Percentiles rank a stretch among this genome's conserved stretches.
Conservation (phyloP, 2,113 vertebrate species). For the Burhinus oedicnemus region DNA sequence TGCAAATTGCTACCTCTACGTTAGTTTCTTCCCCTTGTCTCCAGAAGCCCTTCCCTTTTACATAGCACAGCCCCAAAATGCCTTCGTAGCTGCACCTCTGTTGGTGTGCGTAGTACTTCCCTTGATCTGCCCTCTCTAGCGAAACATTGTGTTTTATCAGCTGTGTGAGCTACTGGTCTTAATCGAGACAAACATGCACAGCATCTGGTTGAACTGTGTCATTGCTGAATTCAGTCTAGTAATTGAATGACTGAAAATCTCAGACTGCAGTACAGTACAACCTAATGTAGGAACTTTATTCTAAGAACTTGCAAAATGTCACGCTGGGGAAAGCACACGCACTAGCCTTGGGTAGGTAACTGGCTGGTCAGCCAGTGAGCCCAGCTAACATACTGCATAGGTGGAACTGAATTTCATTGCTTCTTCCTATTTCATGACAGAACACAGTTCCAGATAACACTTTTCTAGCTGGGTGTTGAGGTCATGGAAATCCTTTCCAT, state of each 20-base stretch:
- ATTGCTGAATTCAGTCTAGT: not conserved
- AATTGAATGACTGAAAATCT: not conserved
- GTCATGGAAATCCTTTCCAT: not conserved
- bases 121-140: not conserved
- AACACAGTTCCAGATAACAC: not conserved
- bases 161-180: not conserved
- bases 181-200: not conserved
- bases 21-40: not conserved
- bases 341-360: not conserved
- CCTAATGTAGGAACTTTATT: not conserved
- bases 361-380: not conserved
- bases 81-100: rapidly evolving
- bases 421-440: not conserved
- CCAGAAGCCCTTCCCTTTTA: not conserved
- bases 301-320: not conserved
- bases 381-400: not conserved
- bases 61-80: not conserved
- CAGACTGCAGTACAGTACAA: not conserved
- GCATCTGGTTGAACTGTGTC: not conserved
- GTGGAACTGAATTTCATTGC: not conserved
- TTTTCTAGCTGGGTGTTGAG: not conserved
- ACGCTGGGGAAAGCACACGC: rapidly evolving
- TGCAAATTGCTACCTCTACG: not conserved
- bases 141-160: not conserved
- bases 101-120: not conserved